These are phyloP conservation scores for Biston betularia DNA, from an alignment of 2,888 invertebrate species.

Conservation along the genomic window DNA sequence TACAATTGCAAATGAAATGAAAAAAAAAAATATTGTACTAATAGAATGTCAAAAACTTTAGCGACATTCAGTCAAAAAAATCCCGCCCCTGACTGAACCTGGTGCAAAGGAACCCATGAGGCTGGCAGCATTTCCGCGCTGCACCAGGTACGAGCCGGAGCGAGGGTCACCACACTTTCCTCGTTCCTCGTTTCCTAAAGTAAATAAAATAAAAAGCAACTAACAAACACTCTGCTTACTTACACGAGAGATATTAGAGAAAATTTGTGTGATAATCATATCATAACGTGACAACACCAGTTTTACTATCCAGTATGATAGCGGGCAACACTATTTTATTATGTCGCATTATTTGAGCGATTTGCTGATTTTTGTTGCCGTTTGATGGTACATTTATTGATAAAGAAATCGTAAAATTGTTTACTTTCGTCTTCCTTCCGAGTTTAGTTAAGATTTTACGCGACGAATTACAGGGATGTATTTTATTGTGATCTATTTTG, in stretches of 20 bases:
- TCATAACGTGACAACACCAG: conserved; percentile 6
- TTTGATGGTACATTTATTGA: conserved; percentile 30
- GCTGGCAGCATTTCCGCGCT: too few species aligned
- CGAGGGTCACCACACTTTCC: too few species aligned
- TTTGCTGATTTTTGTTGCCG: conserved; percentile 49
- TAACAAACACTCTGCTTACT: not conserved
- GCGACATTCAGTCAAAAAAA: too few species aligned
- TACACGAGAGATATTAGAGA: not conserved
- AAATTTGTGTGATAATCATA: conserved; percentile 7
- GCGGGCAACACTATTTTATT: conserved; percentile 18
- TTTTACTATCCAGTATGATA: conserved; percentile 8
- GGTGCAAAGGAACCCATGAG: too few species aligned
- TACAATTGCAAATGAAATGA: too few species aligned
- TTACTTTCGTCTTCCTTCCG: conserved; percentile 18
- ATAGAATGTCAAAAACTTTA: too few species aligned
- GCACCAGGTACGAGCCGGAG: too few species aligned
- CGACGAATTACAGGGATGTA: conserved; percentile 15
- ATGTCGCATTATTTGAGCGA: conserved; percentile 42
- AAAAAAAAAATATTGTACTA: too few species aligned
- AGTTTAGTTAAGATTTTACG: conserved; percentile 26
- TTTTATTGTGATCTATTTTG: conserved; percentile 27
- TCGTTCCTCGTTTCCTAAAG: not conserved
- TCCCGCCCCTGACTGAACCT: too few species aligned
- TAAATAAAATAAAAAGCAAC: not conserved
- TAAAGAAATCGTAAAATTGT: conserved; percentile 35